Evolutionary conservation across 2,113 vertebrate genomes (phyloP).

Genomic region (Glaucidium brasilianum): DNA sequence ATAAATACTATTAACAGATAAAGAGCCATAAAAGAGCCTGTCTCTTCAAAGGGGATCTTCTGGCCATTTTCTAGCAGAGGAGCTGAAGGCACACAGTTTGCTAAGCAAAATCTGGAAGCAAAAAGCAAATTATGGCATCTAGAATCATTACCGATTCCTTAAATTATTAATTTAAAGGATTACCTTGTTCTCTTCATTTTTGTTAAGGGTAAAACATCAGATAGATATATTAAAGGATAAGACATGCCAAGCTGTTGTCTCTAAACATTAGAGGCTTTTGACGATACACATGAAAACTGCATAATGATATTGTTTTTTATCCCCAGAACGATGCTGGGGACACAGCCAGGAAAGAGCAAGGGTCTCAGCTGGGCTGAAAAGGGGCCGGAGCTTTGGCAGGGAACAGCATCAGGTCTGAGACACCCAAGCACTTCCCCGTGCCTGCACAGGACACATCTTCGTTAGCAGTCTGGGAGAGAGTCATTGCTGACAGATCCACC

Average conservation of each 20-base stretch:
- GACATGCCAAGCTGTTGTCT: neutral
- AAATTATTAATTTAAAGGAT: neutral
- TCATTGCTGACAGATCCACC: neutral
- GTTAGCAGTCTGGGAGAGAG: neutral
- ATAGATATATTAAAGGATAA: neutral
- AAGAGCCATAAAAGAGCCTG: neutral
- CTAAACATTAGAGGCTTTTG: neutral
- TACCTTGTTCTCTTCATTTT: neutral
- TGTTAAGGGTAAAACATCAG: neutral
- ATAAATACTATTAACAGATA: slow-evolving; percentile 54
- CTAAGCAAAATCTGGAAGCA: neutral
- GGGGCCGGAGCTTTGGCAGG: neutral
- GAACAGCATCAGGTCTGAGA: neutral
- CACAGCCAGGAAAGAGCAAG: neutral
- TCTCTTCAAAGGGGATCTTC: slow-evolving; percentile 47
- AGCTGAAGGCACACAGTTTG: neutral
- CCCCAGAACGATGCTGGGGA: neutral
- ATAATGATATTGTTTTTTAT: neutral
- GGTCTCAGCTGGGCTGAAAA: neutral
- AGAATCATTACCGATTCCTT: neutral
- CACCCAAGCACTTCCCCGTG: fast-evolving
- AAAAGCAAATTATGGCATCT: neutral
- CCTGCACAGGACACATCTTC: neutral
- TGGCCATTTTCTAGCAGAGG: neutral
- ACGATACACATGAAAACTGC: neutral